A percentile compares a stretch with the other conserved stretches of the same genome.
These are phyloP conservation scores for Rotaria sp. DNA, from an alignment of 2,888 invertebrate species.

Conservation along the genomic window DNA sequence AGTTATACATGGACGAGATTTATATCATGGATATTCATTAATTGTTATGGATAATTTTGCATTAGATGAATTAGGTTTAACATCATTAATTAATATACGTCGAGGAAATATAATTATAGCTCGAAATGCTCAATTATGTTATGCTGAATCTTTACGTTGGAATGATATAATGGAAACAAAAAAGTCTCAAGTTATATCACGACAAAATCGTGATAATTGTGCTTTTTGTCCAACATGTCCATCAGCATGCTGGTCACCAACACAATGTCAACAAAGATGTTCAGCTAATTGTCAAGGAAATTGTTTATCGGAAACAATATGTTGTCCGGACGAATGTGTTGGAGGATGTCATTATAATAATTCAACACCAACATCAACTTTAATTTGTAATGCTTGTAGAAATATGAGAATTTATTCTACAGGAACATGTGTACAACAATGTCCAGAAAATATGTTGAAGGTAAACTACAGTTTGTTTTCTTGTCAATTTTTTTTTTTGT, in stretches of 20 bases:
- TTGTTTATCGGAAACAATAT: neutral
- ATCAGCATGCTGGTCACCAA: neutral
- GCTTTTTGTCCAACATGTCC: conserved; percentile 27
- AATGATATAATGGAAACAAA: conserved; percentile 24
- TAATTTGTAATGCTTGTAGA: neutral
- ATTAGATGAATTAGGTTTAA: conserved; percentile 29
- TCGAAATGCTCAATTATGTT: conserved; percentile 32
- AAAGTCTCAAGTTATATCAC: neutral
- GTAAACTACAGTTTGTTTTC: neutral
- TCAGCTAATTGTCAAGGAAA: neutral
- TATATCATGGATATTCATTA: conserved; percentile 34
- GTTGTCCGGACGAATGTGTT: neutral
- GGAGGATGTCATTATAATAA: neutral
- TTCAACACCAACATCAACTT: neutral
- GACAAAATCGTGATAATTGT: conserved; percentile 22
- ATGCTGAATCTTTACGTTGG: conserved; percentile 21
- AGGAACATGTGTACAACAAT: neutral
- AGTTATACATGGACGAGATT: conserved; percentile 33
- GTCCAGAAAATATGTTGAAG: neutral
- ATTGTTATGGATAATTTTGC: conserved; percentile 21
- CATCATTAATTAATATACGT: conserved; percentile 17
- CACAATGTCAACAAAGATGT: conserved; percentile 12
- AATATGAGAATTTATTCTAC: conserved; percentile 3
- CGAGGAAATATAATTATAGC: conserved; percentile 31
- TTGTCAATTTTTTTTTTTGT: neutral